Conservation (phyloP, 2,888 invertebrate species). For the Drosophila rellima region DNA sequence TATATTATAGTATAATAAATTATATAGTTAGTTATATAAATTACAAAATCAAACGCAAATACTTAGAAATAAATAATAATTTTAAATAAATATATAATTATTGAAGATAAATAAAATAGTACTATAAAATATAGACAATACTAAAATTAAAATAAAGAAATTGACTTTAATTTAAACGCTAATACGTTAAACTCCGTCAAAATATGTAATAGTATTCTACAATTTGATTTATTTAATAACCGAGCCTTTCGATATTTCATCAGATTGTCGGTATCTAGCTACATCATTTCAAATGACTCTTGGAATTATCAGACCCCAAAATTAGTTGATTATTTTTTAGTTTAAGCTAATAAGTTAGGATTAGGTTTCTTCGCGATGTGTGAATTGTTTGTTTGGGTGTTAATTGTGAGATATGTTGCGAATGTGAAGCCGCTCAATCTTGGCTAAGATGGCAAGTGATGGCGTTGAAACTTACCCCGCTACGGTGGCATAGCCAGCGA, state of each 20-base stretch:
- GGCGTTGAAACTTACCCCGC: conserved; percentile 87
- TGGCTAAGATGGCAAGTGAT: conserved; percentile 3
- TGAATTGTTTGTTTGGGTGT: conserved; percentile 2
- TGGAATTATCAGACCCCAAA: neutral
- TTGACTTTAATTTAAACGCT: no score
- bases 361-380: neutral
- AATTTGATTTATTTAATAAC: no score
- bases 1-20: neutral
- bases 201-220: no score
- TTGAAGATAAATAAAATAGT: neutral
- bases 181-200: no score
- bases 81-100: neutral
- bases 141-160: no score
- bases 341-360: neutral
- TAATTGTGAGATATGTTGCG: conserved; percentile 4
- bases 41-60: neutral
- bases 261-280: neutral
- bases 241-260: neutral
- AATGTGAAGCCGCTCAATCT: conserved; percentile 3
- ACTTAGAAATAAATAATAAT: neutral
- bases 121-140: neutral
- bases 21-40: neutral
- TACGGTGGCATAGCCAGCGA: conserved; percentile 91
- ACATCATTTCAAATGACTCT: neutral
- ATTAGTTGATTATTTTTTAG: neutral